Evolutionary conservation across 1,140 invertebrate species (phyloP).

Genomic region (Saccostrea echinata): DNA sequence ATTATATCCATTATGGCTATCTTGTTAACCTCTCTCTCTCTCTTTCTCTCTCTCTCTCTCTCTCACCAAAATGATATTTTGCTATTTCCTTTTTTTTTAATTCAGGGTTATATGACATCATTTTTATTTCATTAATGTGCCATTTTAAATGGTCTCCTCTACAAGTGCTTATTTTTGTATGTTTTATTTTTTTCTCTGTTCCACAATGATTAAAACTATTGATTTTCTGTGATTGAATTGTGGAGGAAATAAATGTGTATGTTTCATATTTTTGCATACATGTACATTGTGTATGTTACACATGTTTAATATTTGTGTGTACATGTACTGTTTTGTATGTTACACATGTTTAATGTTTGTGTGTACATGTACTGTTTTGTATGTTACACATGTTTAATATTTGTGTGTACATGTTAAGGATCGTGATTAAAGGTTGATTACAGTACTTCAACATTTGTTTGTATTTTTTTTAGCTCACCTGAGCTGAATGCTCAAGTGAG

Average conservation of each 20-base stretch:
- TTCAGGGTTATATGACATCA: background rate
- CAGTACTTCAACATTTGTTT: background rate
- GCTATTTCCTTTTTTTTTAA: background rate
- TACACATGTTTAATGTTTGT: background rate
- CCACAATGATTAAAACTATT: background rate
- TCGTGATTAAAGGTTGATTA: background rate
- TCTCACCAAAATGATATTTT: background rate
- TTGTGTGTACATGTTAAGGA: background rate
- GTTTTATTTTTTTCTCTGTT: background rate
- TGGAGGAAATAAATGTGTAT: too few relatives aligned
- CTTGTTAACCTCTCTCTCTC: background rate
- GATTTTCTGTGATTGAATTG: background rate
- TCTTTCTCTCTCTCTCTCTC: background rate
- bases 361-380: too few relatives aligned
- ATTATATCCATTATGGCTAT: background rate
- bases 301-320: too few relatives aligned
- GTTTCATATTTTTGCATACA: too few relatives aligned
- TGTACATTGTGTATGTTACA: too few relatives aligned
- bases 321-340: too few relatives aligned
- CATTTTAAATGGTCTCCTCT: background rate
- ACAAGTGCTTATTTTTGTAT: constrained; percentile 4
- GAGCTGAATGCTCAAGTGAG: too few relatives aligned
- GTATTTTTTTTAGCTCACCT: background rate
- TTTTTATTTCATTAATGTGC: background rate
- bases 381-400: background rate